These are phyloP conservation scores for Taenaris catops DNA, from an alignment of 2,888 invertebrate species.

Conservation along the genomic window DNA sequence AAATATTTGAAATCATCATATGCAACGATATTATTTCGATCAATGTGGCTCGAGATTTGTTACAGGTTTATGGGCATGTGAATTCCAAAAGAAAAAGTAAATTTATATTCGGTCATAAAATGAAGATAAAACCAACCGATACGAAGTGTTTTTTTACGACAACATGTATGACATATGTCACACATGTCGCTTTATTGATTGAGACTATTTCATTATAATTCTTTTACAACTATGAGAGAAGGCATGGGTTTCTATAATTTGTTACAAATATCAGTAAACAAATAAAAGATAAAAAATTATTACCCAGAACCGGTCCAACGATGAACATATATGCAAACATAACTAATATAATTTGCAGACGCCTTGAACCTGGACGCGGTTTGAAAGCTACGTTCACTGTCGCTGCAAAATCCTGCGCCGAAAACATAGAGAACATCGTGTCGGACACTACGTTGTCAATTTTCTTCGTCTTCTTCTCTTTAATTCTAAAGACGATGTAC, in stretches of 20 bases:
- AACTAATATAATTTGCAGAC: conserved; percentile 61
- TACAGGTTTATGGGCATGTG: conserved; percentile 22
- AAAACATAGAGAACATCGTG: conserved; percentile 50
- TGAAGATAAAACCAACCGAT: conserved; percentile 45
- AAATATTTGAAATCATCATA: background rate
- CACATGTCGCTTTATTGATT: conserved; percentile 16
- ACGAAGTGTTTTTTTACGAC: conserved; percentile 36
- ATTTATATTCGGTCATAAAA: conserved; percentile 52
- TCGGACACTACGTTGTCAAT: conserved; percentile 46
- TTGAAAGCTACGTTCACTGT: conserved; percentile 69
- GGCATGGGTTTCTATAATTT: too few species aligned
- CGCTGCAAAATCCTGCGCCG: conserved; percentile 58
- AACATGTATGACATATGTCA: conserved; percentile 27
- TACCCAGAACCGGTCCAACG: conserved; percentile 75
- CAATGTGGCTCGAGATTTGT: conserved; percentile 8
- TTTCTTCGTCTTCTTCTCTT: conserved; percentile 50
- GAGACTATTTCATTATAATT: too few species aligned
- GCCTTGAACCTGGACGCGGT: conserved; percentile 48
- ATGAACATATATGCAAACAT: conserved; percentile 71
- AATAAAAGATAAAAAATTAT: conserved; percentile 21
- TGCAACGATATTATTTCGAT: background rate
- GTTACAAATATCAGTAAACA: too few species aligned
- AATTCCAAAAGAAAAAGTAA: conserved; percentile 31
- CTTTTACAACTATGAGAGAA: too few species aligned
- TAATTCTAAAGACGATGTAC: conserved; percentile 61